phyloP scores from a whole-genome alignment of 2,888 invertebrate species.

The Drosophila flavopinicola region DNA sequence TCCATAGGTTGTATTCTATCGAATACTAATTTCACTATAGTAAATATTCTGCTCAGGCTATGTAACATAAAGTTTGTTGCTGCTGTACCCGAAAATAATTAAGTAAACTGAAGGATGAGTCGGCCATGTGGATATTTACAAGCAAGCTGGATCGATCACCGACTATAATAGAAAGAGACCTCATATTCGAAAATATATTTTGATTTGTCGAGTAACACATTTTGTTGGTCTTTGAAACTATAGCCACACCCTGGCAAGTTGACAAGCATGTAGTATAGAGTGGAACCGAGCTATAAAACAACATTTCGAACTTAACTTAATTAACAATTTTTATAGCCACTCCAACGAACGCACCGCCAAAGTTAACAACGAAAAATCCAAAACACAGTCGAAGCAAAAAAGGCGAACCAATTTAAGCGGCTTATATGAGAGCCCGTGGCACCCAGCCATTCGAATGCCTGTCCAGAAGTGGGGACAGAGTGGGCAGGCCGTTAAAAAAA shows the following conservation, averaged over 20 bases:
- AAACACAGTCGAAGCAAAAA: constrained; percentile 31
- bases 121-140: too few relatives aligned
- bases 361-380: constrained; percentile 40
- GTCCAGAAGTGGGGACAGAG: constrained; percentile 10
- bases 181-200: too few relatives aligned
- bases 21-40: too few relatives aligned
- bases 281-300: constrained; percentile 47
- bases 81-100: too few relatives aligned
- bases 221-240: neutral
- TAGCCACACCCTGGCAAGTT: constrained; percentile 7
- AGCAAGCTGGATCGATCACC: too few relatives aligned
- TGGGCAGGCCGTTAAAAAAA: constrained; percentile 19
- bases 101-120: too few relatives aligned
- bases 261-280: neutral
- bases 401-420: constrained; percentile 65
- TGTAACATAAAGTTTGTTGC: too few relatives aligned
- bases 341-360: constrained; percentile 13
- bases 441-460: constrained; percentile 2
- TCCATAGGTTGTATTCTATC: too few relatives aligned
- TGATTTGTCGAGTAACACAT: neutral
- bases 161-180: too few relatives aligned
- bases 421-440: constrained; percentile 40
- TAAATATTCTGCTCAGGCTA: too few relatives aligned
- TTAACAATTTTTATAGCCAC: constrained; percentile 63
- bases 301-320: constrained; percentile 65